Evolutionary conservation across 2,113 vertebrate genomes (phyloP), one percentile per base, ranked within the genome.

Genomic region (Pyrgilauda ruficollis): DNA sequence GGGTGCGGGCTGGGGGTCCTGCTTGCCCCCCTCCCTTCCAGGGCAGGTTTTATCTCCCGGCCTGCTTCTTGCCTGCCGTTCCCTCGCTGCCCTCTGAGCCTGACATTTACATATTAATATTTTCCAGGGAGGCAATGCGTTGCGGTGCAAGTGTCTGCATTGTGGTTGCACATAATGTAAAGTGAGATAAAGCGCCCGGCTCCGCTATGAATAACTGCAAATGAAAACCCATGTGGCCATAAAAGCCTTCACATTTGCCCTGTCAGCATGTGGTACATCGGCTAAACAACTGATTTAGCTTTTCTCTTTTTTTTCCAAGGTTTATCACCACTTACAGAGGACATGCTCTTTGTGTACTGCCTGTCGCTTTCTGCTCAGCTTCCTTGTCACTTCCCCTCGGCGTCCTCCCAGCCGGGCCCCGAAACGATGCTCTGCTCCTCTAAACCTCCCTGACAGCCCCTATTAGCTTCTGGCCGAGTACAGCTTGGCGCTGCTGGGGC

Each of bases 31-130:
- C 39, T 41, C 59, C 35, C 63, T 78, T 17, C 27, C 84, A 47
- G 93, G 90, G 39, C 86, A 61, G 86, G 61, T 86, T 97, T 93
- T 89, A 95, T 98, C 97, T 92, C 69, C 75, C 87, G 50, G 64
- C 72, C 79, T 27, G 88, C 86, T 31, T 80, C 83, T 76, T 84
- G 95, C 62, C 79, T 84, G 72, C 88, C 53, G 24, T 87, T 97
- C 95, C 96, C 91, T 80, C 22, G 46, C 97, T 96, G 98, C 97
- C 94, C 97, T 97, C 94, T 15, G 75, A 97, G 97, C 93, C 94
- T 97, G 97, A 97, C 97, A 97, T 98, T 97, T 97, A 96, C 97
- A 97, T 97, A 97, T 97, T 97, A 97, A 98, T 98, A 97, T 98
- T 97, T 97, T 96, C 97, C 59, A 41, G 96, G 96, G 97, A 97